Conservation (phyloP, 2,888 invertebrate genomes). For the Drosophila infuscata region DNA sequence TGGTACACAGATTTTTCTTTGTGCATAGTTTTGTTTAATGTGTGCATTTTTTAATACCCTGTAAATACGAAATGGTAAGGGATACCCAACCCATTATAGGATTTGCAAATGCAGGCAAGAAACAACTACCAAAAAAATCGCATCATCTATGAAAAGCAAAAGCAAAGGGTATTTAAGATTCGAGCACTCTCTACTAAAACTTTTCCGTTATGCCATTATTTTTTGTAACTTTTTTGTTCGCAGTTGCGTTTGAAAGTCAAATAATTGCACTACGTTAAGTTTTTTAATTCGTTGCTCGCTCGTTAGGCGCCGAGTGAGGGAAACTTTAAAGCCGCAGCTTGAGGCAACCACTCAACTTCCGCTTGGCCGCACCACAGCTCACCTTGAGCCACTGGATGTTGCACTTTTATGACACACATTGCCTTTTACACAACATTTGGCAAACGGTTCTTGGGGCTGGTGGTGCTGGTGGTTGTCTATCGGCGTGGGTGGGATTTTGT, state of each 20-base stretch:
- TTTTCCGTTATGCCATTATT: slow-evolving; percentile 29
- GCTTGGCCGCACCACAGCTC: slow-evolving; percentile 22
- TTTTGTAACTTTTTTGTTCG: slow-evolving; percentile 17
- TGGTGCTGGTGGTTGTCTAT: neutral
- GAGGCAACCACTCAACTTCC: slow-evolving; percentile 9
- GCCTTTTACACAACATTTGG: slow-evolving; percentile 79
- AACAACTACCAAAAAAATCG: neutral
- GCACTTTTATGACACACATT: slow-evolving; percentile 76
- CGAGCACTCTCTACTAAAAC: neutral
- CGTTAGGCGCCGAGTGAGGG: slow-evolving; percentile 32
- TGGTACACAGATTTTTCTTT: slow-evolving; percentile 58
- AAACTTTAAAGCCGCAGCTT: slow-evolving; percentile 37
- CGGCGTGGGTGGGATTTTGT: slow-evolving; percentile 30
- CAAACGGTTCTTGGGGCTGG: slow-evolving; percentile 45
- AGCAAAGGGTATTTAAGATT: slow-evolving; percentile 1
- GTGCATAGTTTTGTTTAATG: slow-evolving; percentile 68
- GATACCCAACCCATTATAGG: neutral
- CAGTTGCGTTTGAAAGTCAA: slow-evolving; percentile 68
- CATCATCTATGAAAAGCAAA: too few relatives aligned
- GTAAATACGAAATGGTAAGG: neutral
- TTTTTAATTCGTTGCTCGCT: slow-evolving; percentile 66
- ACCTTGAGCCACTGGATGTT: slow-evolving; percentile 54
- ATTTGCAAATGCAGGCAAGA: neutral
- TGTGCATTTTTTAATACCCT: slow-evolving; percentile 44
- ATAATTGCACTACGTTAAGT: slow-evolving; percentile 71